Evolutionary conservation across 2,797 vertebrate genomes (phyloP).

Genomic region (Oophaga sylvatica): DNA sequence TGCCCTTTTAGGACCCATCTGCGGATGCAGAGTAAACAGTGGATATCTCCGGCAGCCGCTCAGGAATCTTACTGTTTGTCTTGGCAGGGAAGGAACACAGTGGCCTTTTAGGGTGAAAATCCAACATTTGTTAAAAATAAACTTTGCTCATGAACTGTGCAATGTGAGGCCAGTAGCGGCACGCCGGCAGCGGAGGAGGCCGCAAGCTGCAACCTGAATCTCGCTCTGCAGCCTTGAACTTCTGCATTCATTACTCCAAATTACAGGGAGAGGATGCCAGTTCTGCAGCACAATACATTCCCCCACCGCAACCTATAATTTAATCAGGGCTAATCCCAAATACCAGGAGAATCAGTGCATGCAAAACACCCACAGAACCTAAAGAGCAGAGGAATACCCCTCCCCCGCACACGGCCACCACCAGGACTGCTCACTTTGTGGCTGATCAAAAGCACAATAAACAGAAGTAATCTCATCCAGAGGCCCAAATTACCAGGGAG

Average conservation of each 20-base stretch:
- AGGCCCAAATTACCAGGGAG: not conserved
- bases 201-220: conserved; percentile 71
- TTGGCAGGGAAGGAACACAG: conserved; percentile 55
- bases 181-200: conserved; percentile 66
- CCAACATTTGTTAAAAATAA: conserved; percentile 68
- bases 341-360: conserved; percentile 68
- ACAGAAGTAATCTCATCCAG: not conserved
- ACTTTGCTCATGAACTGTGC: conserved; percentile 61
- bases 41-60: conserved; percentile 50
- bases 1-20: conserved; percentile 32
- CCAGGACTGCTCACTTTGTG: conserved; percentile 7
- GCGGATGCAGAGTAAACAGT: conserved; percentile 46
- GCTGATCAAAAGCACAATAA: not conserved
- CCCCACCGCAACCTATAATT: conserved; percentile 73
- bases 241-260: conserved; percentile 79
- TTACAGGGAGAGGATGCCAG: conserved; percentile 74
- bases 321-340: conserved; percentile 72
- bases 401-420: not conserved
- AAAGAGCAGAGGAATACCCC: not conserved
- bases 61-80: conserved; percentile 47
- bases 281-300: conserved; percentile 72
- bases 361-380: conserved; percentile 58
- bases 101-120: conserved; percentile 66
- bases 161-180: conserved; percentile 65
- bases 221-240: conserved; percentile 73